Percentiles rank a stretch among this genome's conserved stretches.
Conservation (phyloP, 2,797 vertebrate species). For the Acomys russatus region DNA sequence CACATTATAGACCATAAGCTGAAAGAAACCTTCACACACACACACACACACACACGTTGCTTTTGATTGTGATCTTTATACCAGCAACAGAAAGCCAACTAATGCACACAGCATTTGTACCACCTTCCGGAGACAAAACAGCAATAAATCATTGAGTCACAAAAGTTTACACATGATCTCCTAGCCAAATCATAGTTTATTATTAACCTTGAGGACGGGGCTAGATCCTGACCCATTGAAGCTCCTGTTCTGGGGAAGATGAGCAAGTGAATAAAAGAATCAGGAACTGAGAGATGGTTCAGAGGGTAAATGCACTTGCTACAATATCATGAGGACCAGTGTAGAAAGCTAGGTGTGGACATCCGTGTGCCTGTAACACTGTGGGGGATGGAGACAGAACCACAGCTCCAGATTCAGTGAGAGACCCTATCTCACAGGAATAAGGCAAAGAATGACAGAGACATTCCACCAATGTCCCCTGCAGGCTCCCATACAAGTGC, state of each 20-base stretch:
- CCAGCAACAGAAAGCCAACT: background rate
- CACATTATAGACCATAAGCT: background rate
- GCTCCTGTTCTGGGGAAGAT: background rate
- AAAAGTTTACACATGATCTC: background rate
- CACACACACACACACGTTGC: background rate
- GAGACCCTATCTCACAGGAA: background rate
- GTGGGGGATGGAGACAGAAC: background rate
- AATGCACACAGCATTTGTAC: background rate
- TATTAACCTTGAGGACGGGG: background rate
- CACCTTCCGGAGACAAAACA: background rate
- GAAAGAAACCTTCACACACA: background rate
- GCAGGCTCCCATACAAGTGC: too few relatives aligned
- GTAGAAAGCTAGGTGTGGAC: background rate
- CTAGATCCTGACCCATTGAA: background rate
- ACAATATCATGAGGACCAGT: background rate
- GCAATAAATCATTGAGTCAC: background rate
- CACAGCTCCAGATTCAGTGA: background rate
- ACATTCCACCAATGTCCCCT: background rate
- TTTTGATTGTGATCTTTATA: background rate
- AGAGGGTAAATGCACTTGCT: background rate
- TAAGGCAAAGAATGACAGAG: background rate
- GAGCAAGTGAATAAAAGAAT: background rate
- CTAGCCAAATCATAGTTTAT: background rate
- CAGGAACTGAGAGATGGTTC: background rate
- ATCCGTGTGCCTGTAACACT: background rate